These are phyloP conservation scores for Chromoteleia sp. DNA, from an alignment of 2,888 invertebrate species.

Conservation along the genomic window DNA sequence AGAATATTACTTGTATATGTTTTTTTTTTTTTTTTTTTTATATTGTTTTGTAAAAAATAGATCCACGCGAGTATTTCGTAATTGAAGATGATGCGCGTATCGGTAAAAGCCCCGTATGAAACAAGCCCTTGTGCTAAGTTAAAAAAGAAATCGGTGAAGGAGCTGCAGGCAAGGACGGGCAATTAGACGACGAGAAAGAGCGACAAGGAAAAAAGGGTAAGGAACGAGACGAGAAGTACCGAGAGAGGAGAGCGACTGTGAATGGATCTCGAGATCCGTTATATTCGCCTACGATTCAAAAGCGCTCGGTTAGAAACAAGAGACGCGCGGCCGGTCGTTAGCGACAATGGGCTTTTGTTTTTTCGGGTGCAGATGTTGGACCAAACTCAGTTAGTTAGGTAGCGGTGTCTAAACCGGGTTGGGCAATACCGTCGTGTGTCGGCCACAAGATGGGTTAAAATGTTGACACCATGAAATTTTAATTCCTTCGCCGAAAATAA, in stretches of 20 bases:
- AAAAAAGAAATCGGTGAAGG: slow-evolving; percentile 35
- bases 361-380: slow-evolving; percentile 85
- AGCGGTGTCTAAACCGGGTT: slow-evolving; percentile 68
- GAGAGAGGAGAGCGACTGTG: slow-evolving; percentile 57
- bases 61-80: slow-evolving; percentile 38
- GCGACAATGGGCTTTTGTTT: slow-evolving; percentile 85
- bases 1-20: too few species aligned
- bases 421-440: slow-evolving; percentile 53
- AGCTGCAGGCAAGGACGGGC: slow-evolving; percentile 24
- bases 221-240: slow-evolving; percentile 67
- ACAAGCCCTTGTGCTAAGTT: slow-evolving; percentile 56
- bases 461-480: slow-evolving; percentile 62
- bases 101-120: slow-evolving; percentile 65
- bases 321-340: slow-evolving; percentile 85
- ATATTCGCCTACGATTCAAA: slow-evolving; percentile 84
- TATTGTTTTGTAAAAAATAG: slow-evolving; percentile 43
- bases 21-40: neutral
- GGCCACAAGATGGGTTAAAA: slow-evolving; percentile 35
- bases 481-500: slow-evolving; percentile 12
- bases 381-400: slow-evolving; percentile 74
- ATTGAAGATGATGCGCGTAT: slow-evolving; percentile 65
- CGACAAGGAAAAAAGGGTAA: slow-evolving; percentile 65
- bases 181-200: slow-evolving; percentile 42
- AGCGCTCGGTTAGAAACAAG: slow-evolving; percentile 85
- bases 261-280: slow-evolving; percentile 82